A percentile compares a stretch with the other conserved stretches of the same genome.
These are phyloP conservation scores for Heterodera filipjevi DNA, from an alignment of 2,888 invertebrate species.

Conservation along the genomic window DNA sequence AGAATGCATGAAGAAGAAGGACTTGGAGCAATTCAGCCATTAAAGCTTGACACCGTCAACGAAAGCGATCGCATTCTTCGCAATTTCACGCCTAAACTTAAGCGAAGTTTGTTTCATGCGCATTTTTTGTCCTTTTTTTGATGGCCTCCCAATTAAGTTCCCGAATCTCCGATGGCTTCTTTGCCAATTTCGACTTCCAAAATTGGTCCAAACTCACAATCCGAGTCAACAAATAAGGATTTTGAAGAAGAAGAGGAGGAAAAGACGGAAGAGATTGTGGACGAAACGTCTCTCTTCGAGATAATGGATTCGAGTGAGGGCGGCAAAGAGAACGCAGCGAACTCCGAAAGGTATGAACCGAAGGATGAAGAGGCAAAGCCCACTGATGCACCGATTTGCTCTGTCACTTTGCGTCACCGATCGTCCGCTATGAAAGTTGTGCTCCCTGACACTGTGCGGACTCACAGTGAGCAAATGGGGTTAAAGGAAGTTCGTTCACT, in stretches of 20 bases:
- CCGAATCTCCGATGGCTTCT: conserved; percentile 27
- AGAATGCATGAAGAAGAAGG: conserved; percentile 20
- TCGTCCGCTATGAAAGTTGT: not conserved
- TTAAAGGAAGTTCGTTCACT: not conserved
- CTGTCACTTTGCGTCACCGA: not conserved
- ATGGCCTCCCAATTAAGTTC: conserved; percentile 16
- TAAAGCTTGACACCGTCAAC: not conserved
- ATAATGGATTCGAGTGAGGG: not conserved
- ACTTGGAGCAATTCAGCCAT: conserved; percentile 15
- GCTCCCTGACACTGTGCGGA: not conserved
- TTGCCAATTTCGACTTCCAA: conserved; percentile 3
- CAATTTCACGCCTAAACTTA: conserved; percentile 24
- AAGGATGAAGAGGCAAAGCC: not conserved
- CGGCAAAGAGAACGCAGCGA: not conserved
- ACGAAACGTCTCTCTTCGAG: not conserved
- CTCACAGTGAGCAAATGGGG: not conserved
- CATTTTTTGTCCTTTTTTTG: not conserved
- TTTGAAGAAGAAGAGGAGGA: conserved; percentile 9
- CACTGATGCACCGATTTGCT: not conserved
- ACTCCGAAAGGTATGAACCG: not conserved
- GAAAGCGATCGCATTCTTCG: conserved; percentile 1
- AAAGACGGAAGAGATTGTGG: not conserved
- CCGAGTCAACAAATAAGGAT: not conserved
- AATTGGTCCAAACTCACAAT: not conserved
- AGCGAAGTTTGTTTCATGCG: conserved; percentile 16